Percentiles rank a stretch among this genome's conserved stretches.
Evolutionary conservation across 2,113 vertebrate species (phyloP).

Genomic region (Indri indri): DNA sequence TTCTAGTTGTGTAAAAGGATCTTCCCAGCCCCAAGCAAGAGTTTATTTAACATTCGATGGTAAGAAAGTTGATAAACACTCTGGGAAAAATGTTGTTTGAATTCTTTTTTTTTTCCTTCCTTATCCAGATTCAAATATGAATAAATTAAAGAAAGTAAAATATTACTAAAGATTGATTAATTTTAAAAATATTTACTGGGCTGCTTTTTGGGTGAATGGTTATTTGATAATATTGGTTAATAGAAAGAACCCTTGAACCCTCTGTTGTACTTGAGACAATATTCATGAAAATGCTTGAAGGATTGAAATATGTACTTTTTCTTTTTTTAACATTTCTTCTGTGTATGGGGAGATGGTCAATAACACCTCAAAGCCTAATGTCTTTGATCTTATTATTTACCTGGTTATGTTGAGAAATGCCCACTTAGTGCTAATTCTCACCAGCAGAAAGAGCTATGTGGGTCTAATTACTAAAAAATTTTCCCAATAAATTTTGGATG

Average conservation of each 20-base stretch:
- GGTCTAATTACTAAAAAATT: not conserved
- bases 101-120: constrained; percentile 50
- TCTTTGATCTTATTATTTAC: not conserved
- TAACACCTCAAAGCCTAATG: not conserved
- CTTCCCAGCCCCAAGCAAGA: constrained; percentile 86
- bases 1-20: constrained; percentile 82
- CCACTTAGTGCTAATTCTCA: not conserved
- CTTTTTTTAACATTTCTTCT: not conserved
- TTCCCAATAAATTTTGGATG: not conserved
- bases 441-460: not conserved
- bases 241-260: not conserved
- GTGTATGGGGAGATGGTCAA: not conserved
- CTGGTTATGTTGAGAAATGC: not conserved
- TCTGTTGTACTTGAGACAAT: not conserved
- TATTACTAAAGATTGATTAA: not conserved
- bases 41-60: constrained; percentile 87
- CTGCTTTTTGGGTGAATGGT: not conserved
- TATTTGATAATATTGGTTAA: not conserved
- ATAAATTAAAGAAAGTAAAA: not conserved
- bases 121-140: constrained; percentile 27
- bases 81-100: constrained; percentile 72
- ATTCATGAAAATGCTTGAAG: not conserved
- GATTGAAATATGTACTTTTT: not conserved
- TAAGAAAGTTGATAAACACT: constrained; percentile 83
- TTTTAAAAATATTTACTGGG: not conserved